These are phyloP conservation scores for Lordiphosa andalusiaca DNA, from an alignment of 2,888 invertebrate species.

Conservation along the genomic window DNA sequence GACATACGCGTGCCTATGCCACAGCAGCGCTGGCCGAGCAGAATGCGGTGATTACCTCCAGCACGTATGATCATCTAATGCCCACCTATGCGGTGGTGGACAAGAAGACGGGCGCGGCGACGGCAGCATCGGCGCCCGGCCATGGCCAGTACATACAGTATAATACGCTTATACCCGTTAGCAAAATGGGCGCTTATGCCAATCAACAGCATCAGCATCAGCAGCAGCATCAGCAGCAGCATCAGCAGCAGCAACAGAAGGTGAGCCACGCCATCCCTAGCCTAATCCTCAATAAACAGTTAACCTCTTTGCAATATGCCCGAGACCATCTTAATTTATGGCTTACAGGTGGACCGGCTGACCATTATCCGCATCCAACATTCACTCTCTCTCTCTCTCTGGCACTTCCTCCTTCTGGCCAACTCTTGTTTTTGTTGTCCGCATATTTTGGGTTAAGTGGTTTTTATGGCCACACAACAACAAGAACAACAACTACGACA, in stretches of 20 bases:
- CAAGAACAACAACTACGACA: too few relatives aligned
- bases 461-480: constrained; percentile 54
- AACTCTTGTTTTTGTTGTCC: constrained; percentile 21
- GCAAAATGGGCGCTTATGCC: constrained; percentile 78
- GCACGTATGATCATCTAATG: constrained; percentile 78
- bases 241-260: constrained; percentile 63
- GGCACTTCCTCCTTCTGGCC: background rate
- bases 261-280: constrained; percentile 47
- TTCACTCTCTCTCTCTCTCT: too few relatives aligned
- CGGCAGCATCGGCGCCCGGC: constrained; percentile 44
- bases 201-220: constrained; percentile 74
- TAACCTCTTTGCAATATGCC: constrained; percentile 70
- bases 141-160: constrained; percentile 79
- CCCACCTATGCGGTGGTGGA: constrained; percentile 79
- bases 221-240: constrained; percentile 32
- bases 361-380: too few relatives aligned
- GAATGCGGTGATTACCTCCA: constrained; percentile 78
- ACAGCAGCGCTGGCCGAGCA: constrained; percentile 80
- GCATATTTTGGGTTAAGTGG: constrained; percentile 66
- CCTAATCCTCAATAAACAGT: constrained; percentile 69
- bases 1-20: constrained; percentile 79
- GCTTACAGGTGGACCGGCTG: constrained; percentile 29
- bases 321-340: constrained; percentile 52
- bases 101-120: constrained; percentile 65
- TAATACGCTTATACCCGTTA: constrained; percentile 79